These are phyloP conservation scores for Nothoprocta pentlandii DNA, from an alignment of 2,113 vertebrate genomes.

Conservation along the genomic window DNA sequence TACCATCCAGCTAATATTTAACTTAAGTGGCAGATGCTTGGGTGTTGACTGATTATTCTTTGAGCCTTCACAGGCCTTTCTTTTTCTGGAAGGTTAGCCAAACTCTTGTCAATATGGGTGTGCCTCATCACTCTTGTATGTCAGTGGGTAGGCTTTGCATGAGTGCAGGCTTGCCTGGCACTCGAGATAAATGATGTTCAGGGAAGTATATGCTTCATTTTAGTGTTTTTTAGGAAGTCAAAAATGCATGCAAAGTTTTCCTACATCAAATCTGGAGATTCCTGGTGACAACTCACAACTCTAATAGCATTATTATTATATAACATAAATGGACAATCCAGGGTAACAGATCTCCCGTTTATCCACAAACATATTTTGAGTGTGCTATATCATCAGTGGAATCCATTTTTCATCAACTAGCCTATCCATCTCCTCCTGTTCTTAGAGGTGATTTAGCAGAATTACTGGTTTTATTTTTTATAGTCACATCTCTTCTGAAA, in stretches of 20 bases:
- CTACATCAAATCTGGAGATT: background rate
- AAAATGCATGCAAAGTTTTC: background rate
- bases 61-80: background rate
- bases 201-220: background rate
- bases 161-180: background rate
- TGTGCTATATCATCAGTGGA: background rate
- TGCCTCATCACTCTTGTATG: background rate
- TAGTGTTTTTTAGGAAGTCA: background rate
- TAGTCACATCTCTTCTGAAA: background rate
- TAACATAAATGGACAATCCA: background rate
- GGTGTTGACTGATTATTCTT: background rate
- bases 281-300: background rate
- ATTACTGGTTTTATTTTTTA: background rate
- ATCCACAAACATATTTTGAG: background rate
- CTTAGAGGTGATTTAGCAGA: background rate
- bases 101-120: background rate
- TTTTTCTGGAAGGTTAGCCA: background rate
- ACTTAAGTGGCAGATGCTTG: background rate
- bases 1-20: background rate
- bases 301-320: background rate
- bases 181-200: background rate
- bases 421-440: background rate
- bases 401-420: background rate
- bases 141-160: background rate
- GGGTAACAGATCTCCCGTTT: background rate